Conservation (phyloP, 2,113 vertebrate species). For the Xiphophorus hellerii region DNA sequence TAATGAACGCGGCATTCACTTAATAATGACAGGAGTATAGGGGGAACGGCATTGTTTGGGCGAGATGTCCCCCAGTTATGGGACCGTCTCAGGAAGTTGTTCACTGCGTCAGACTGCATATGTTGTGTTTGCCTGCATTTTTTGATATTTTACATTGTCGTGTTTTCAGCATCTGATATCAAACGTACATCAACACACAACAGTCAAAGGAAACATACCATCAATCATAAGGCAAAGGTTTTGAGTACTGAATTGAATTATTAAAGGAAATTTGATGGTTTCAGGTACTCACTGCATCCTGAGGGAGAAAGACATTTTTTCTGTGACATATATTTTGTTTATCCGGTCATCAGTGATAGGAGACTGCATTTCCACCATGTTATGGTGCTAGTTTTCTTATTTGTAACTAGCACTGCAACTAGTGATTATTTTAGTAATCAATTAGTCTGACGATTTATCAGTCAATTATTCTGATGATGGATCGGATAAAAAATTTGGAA, state of each 20-base stretch:
- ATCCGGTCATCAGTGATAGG: background rate
- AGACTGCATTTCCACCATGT: background rate
- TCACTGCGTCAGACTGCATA: slow-evolving; percentile 49
- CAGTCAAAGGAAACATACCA: no score
- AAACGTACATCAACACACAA: no score
- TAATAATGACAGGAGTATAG: slow-evolving; percentile 82
- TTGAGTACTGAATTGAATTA: no score
- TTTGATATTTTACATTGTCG: background rate
- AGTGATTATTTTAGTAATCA: no score
- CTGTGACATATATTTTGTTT: background rate
- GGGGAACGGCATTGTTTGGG: slow-evolving; percentile 85
- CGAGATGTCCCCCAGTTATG: slow-evolving; percentile 85
- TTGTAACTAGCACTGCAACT: background rate
- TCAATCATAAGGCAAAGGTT: no score
- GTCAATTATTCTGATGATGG: no score
- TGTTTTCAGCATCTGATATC: no score
- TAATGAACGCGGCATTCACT: slow-evolving; percentile 96
- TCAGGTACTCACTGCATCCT: background rate
- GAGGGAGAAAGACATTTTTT: background rate
- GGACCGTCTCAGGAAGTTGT: slow-evolving; percentile 82
- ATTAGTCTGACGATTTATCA: no score
- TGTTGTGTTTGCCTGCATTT: slow-evolving; percentile 22
- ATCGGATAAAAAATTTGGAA: no score
- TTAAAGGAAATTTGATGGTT: no score
- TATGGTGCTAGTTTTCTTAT: background rate